phyloP scores from a whole-genome alignment of 2,113 vertebrate genomes.

The Myiozetetes cayanensis region DNA sequence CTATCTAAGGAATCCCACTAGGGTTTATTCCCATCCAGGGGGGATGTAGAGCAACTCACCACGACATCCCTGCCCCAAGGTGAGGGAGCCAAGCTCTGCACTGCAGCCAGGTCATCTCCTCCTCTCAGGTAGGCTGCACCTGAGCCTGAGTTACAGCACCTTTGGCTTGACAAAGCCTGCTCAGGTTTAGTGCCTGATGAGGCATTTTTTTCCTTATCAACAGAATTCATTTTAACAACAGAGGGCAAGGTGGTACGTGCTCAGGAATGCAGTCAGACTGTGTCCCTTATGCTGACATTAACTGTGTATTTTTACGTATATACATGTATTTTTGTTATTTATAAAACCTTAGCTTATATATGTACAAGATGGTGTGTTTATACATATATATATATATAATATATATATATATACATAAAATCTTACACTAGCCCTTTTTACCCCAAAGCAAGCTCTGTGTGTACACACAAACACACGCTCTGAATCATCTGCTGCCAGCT shows the following conservation, averaged over 20 bases:
- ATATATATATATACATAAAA: background rate
- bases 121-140: background rate
- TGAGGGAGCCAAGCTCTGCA: background rate
- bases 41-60: background rate
- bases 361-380: background rate
- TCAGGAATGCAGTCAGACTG: constrained; percentile 12
- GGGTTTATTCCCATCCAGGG: background rate
- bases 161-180: background rate
- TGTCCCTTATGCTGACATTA: background rate
- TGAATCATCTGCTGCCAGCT: constrained; percentile 48
- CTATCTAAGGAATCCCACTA: background rate
- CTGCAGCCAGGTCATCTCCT: background rate
- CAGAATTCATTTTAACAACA: background rate
- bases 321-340: background rate
- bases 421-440: background rate
- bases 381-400: background rate
- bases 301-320: background rate
- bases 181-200: background rate
- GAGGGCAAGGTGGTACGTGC: background rate
- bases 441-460: constrained; percentile 16
- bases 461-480: constrained; percentile 16
- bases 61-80: background rate
- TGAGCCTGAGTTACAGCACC: fast-evolving
- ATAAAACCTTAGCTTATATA: background rate
- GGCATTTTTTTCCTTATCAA: background rate